Evolutionary conservation across 2,888 invertebrate genomes (phyloP), one percentile per base, ranked within the genome.

Genomic region (Candidula unifasciata): DNA sequence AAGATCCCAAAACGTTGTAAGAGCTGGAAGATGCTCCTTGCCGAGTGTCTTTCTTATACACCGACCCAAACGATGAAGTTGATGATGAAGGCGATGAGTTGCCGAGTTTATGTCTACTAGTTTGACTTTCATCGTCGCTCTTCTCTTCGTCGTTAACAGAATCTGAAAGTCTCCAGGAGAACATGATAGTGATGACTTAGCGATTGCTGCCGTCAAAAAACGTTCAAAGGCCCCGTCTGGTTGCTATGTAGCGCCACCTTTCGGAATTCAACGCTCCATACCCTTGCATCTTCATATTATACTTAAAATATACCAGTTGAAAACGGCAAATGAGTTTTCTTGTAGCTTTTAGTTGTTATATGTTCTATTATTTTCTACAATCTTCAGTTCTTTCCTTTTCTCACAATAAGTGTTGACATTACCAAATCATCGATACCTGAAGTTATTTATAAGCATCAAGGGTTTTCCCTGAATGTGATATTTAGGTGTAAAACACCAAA

Each of bases 161-260:
- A 66, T 89, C 89, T 68, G 92, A 82, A 6, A 93, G 84, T 54
- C 92, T 86, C 93, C 93, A 93, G 0, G 92, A 93, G 84, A 93
- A 92, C 88, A 93, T 90, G 8, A 93, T 92, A 13, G 92, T 93
- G 24, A 93, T 90, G 13, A 93, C 92, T 0, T 92, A 90, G 21
- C 92, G 27, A 93, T 88, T 33, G 93, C 92, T 1, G 93, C 92
- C 3, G 92, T 90, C 16, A 93, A 87, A 80, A 92, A 92, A n/a
- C 92, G 83, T 85, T 92, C 93, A 82, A 93, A 92, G 1, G 92
- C 91, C 44, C 92, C 92, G 74, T 89, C 90, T 54, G 88, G 90
- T 44, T 88, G 84, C 18, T 87, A 79, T 10, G 52, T 74, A 0
- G 44, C 5, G 18, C 52, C 69, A n/a, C 83, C 81, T 60, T 86